Conservation (phyloP, 2,113 vertebrate genomes). For the Eptesicus fuscus region DNA sequence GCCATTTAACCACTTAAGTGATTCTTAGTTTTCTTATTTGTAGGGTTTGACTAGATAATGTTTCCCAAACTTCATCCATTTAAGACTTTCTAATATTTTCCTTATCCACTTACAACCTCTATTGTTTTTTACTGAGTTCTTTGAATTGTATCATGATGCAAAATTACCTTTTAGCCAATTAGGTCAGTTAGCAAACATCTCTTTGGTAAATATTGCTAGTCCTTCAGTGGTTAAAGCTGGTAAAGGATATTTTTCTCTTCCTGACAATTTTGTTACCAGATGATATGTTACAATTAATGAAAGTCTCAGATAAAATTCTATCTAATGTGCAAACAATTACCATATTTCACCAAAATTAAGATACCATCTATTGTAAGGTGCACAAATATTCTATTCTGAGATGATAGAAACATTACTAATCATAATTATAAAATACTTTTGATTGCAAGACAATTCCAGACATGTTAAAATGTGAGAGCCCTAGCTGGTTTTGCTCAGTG, state of each 20-base stretch:
- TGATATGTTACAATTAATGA: background rate
- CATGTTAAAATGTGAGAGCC: background rate
- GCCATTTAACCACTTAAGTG: background rate
- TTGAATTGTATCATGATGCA: background rate
- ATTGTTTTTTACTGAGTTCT: background rate
- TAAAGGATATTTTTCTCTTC: background rate
- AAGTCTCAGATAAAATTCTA: background rate
- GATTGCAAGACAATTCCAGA: background rate
- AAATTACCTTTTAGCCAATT: background rate
- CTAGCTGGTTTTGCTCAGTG: too few species aligned
- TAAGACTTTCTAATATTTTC: conserved; percentile 13
- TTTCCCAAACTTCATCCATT: background rate
- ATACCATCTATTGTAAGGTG: background rate
- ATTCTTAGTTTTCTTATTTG: background rate
- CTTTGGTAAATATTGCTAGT: background rate
- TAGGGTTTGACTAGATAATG: background rate
- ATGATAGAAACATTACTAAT: background rate
- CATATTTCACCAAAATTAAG: background rate
- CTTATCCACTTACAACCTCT: background rate
- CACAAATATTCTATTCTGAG: background rate
- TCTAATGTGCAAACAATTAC: background rate
- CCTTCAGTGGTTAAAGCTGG: background rate
- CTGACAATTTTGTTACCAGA: background rate
- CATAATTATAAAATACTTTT: background rate
- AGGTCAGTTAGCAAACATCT: background rate